Percentiles rank a stretch among this genome's conserved stretches.
Evolutionary conservation across 2,797 vertebrate species (phyloP).

Genomic region (Sardinella longiceps): DNA sequence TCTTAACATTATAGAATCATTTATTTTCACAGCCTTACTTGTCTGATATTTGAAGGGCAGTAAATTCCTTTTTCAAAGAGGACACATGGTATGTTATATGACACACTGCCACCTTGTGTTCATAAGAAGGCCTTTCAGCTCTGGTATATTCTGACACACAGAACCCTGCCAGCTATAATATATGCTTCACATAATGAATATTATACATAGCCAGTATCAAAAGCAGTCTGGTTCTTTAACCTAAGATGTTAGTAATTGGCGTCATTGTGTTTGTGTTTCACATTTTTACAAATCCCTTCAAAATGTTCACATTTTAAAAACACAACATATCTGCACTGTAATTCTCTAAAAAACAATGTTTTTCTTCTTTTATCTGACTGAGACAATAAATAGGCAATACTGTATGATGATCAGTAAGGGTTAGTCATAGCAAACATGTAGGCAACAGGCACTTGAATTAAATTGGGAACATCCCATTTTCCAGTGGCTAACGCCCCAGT

Average conservation of each 20-base stretch:
- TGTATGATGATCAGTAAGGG: slow-evolving; percentile 31
- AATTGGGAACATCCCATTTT: slow-evolving; percentile 45
- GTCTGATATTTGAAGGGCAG: neutral
- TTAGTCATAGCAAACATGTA: slow-evolving; percentile 49
- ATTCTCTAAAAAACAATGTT: neutral
- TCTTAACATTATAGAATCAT: neutral
- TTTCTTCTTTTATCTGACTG: neutral
- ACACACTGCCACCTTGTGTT: neutral
- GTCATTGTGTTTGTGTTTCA: neutral
- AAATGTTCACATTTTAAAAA: neutral
- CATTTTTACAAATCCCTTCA: neutral
- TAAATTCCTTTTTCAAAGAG: neutral
- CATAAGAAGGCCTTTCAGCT: neutral
- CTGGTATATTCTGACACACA: neutral
- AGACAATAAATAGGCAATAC: neutral
- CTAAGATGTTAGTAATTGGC: neutral
- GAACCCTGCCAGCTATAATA: neutral
- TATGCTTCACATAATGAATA: neutral
- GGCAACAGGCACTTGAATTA: slow-evolving; percentile 45
- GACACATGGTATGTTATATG: neutral
- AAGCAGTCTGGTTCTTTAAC: neutral
- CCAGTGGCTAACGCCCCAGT: slow-evolving; percentile 38
- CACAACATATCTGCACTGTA: neutral
- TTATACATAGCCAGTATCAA: neutral
- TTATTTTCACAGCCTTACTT: neutral